Conservation (phyloP, 53 echinoderm and acorn worm species). For the Astropecten irregularis region DNA sequence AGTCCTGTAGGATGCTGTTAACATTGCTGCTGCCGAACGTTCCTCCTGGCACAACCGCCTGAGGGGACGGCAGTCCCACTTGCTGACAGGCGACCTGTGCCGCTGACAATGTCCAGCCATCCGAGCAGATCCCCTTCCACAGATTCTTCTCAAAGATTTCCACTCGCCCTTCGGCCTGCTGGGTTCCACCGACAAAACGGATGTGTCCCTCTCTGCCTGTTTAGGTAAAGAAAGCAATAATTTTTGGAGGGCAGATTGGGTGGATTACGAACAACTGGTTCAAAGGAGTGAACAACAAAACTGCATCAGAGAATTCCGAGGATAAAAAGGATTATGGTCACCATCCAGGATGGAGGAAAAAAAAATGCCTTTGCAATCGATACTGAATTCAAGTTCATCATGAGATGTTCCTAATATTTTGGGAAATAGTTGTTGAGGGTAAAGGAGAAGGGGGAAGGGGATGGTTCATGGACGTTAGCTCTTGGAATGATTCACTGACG, state of each 20-base stretch:
- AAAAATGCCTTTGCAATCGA: too few relatives aligned
- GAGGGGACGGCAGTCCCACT: conserved; percentile 1
- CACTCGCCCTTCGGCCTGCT: neutral
- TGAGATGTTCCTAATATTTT: too few relatives aligned
- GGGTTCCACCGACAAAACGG: neutral
- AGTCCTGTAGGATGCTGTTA: neutral
- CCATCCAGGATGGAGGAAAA: too few relatives aligned
- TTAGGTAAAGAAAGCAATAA: neutral
- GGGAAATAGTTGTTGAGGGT: too few relatives aligned
- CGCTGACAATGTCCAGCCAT: conserved; percentile 2
- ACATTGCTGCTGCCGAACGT: neutral
- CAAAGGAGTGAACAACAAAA: too few relatives aligned
- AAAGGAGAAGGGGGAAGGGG: too few relatives aligned
- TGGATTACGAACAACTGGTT: neutral
- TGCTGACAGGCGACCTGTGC: conserved; percentile 11
- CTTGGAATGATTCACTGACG: too few relatives aligned
- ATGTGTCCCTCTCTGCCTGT: neutral
- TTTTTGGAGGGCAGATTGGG: neutral
- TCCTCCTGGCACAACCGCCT: neutral
- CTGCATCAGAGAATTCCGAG: too few relatives aligned
- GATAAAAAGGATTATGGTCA: too few relatives aligned
- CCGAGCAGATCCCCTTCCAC: conserved; percentile 31
- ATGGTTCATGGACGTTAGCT: too few relatives aligned
- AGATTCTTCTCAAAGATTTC: conserved; percentile 12
- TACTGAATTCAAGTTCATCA: too few relatives aligned